A percentile compares a stretch with the other conserved stretches of the same genome.
Evolutionary conservation across 2,888 invertebrate genomes (phyloP).

Genomic region (Loripinus fragilis): DNA sequence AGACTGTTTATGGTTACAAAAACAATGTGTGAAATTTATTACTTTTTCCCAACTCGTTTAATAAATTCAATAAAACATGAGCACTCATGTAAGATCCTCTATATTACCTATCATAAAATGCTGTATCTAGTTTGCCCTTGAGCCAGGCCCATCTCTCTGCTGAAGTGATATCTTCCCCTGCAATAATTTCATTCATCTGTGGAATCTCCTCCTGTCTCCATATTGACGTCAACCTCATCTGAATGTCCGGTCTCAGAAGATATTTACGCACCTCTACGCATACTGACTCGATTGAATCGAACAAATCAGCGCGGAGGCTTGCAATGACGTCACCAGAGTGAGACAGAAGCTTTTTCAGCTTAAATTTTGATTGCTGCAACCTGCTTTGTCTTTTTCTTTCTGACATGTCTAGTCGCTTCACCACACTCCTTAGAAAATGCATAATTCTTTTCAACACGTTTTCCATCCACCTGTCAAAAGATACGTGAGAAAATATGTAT

Average conservation of each 20-base stretch:
- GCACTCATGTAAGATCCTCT: too few species aligned
- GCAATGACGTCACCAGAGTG: slow-evolving; percentile 55
- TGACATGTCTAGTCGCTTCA: slow-evolving; percentile 60
- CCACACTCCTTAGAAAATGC: slow-evolving; percentile 65
- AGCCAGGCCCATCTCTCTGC: slow-evolving; percentile 48
- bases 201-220: slow-evolving; percentile 64
- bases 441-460: slow-evolving; percentile 64
- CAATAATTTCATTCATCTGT: slow-evolving; percentile 24
- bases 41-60: too few species aligned
- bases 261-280: slow-evolving; percentile 45
- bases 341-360: slow-evolving; percentile 54
- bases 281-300: slow-evolving; percentile 46
- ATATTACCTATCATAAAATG: slow-evolving; percentile 44
- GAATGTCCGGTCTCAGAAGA: slow-evolving; percentile 40
- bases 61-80: too few species aligned
- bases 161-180: slow-evolving; percentile 10
- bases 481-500: too few species aligned
- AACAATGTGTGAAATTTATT: too few species aligned
- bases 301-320: slow-evolving; percentile 43
- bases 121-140: slow-evolving; percentile 48
- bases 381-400: slow-evolving; percentile 61
- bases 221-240: slow-evolving; percentile 47
- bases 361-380: slow-evolving; percentile 46
- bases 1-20: too few species aligned
- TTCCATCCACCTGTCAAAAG: slow-evolving; percentile 72